Base-by-base conservation (phyloP, 2,113 vertebrate genomes). In the Hippoglossus stenolepis region DNA sequence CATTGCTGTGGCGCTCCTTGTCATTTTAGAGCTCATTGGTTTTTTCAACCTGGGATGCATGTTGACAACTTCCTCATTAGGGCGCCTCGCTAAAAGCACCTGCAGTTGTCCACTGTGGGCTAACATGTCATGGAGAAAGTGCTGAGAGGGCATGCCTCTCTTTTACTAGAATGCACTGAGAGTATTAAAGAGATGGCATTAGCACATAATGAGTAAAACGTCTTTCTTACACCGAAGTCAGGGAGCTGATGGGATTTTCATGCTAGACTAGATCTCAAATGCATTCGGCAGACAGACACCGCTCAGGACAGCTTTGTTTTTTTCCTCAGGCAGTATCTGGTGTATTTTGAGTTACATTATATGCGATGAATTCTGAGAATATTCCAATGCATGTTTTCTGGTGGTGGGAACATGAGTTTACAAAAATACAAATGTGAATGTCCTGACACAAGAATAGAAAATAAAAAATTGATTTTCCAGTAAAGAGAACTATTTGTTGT, bases 111-210 rank as follows among this genome's bases (percentile, higher is more conserved):
- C 77, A 75, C 84, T 82, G 63, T 86, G 77, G 75, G 65, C 81
- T 73, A 63, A 64, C 66, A 62, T 79, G 85, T 75, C 80, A 84
- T 28, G 70, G 61, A 68, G 65, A 84, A 92, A 91, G 66, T 89
- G 89, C 91, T 93, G 91, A 92, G 82, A 74, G 87, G 76, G 81
- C 64, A 86, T 54, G 72, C 68, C 80, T 20, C 87, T 87, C 71
- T 71, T 83, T 90, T 79, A 82, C 85, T 77, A 75, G 78, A 83
- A 85, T 69, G 81, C 75, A 78, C 73, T 56, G 73, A 80, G 77
- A 80, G 79, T 84, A 89, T 87, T 90, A 87, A 90, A 65, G 75
- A 88, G 81, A 84, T 85, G 80, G 83, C 77, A 91, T 90, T 85
- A 90, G 60, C 80, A 80, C 76, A 70, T 78, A 80, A 90, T 87